phyloP scores from a whole-genome alignment of 2,113 vertebrate species.

The Channa argus region DNA sequence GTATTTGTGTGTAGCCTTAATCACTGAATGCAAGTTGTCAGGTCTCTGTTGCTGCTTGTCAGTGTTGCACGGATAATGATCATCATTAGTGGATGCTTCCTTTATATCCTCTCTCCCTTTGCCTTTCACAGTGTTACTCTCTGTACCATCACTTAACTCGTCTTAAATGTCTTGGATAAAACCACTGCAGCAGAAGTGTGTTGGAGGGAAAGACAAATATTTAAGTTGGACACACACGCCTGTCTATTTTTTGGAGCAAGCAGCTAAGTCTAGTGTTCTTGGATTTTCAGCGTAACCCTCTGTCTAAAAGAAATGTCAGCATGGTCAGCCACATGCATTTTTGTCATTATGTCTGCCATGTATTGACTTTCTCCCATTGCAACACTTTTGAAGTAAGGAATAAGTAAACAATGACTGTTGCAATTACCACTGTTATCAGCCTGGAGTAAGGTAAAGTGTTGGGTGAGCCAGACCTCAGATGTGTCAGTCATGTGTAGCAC shows the following conservation, averaged over 20 bases:
- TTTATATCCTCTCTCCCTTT: slow-evolving; percentile 25
- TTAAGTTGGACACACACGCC: slow-evolving; percentile 61
- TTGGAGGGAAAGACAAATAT: slow-evolving; percentile 74
- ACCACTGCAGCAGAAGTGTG: slow-evolving; percentile 55
- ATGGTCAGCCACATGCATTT: slow-evolving; percentile 26
- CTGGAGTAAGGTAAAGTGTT: slow-evolving; percentile 20
- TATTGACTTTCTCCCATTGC: slow-evolving; percentile 12
- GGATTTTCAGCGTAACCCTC: slow-evolving; percentile 1
- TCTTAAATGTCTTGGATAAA: slow-evolving; percentile 57
- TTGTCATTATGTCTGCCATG: slow-evolving; percentile 31
- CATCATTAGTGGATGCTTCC: slow-evolving; percentile 44
- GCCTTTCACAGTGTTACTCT: slow-evolving; percentile 35
- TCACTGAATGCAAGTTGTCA: slow-evolving; percentile 34
- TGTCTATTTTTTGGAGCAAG: slow-evolving; percentile 45
- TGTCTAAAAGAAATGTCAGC: slow-evolving; percentile 18
- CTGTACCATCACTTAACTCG: slow-evolving; percentile 50
- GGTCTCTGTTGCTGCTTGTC: slow-evolving; percentile 24
- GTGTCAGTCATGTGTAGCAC: slow-evolving; percentile 60
- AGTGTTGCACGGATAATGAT: slow-evolving; percentile 51
- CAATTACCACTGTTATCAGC: slow-evolving; percentile 26
- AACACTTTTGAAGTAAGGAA: slow-evolving; percentile 32
- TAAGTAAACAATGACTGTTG: slow-evolving; percentile 30
- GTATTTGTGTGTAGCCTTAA: slow-evolving; percentile 45
- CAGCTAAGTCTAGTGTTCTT: slow-evolving; percentile 35
- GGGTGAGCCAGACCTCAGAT: slow-evolving; percentile 26